Evolutionary conservation across 2,888 invertebrate species (phyloP).

Genomic region (Agriopis marginaria): DNA sequence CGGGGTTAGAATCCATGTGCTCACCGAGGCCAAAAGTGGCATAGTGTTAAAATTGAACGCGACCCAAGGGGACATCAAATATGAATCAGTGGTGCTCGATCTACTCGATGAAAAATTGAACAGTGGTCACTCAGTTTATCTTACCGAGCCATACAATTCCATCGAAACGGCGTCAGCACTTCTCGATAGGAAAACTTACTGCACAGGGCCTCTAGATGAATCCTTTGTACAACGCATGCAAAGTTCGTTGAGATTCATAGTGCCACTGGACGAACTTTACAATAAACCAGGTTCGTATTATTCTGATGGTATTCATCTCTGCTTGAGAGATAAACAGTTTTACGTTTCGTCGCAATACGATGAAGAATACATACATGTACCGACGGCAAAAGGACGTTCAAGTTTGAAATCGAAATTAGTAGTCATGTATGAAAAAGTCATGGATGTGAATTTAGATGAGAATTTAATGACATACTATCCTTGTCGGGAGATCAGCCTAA

Average conservation of each 20-base stretch:
- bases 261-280: not conserved
- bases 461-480: conserved; percentile 14
- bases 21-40: not conserved
- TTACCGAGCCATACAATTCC: conserved; percentile 2
- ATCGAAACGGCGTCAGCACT: not conserved
- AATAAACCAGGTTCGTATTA: conserved; percentile 6
- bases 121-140: conserved; percentile 21
- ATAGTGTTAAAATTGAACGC: conserved; percentile 11
- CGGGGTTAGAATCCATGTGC: not conserved
- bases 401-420: not conserved
- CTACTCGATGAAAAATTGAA: conserved; percentile 17
- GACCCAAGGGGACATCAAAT: not conserved
- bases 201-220: conserved; percentile 13
- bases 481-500: not conserved
- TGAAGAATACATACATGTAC: conserved; percentile 2
- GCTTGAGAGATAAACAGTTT: not conserved
- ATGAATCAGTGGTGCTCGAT: conserved; percentile 1
- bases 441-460: not conserved
- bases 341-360: conserved; percentile 19
- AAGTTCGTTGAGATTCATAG: not conserved
- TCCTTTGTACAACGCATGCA: not conserved
- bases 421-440: conserved; percentile 15
- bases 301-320: conserved; percentile 17
- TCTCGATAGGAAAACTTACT: conserved; percentile 8
- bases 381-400: not conserved